Evolutionary conservation across 2,113 vertebrate species (phyloP), one percentile per base, ranked within the genome.

Genomic region (Noctilio leporinus): DNA sequence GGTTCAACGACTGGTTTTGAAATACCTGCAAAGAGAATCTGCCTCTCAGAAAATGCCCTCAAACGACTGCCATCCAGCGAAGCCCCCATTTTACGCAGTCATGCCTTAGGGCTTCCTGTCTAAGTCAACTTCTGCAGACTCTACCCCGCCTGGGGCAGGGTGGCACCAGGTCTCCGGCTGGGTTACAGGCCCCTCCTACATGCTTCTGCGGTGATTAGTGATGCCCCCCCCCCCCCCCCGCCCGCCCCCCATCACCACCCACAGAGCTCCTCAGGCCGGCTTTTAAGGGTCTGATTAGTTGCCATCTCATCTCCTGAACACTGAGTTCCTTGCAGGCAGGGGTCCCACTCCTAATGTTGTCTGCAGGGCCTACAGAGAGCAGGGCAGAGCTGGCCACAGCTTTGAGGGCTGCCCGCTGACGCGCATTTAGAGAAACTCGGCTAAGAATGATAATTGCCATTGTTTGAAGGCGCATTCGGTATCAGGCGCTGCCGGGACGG

Each of bases 391-490:
- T 11, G 43, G 9, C 67, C 62, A 45, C 3, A 19, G 28, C 10
- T 65, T 35, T 59, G 59, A 62, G 80, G 8, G 20, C 53, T 40
- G 57, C 35, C 57, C 30, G 33, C 24, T n/a, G 14, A 81, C 2
- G n/a, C 12, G 4, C 35, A 1, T 51, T 62, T 65, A 35, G 33
- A 91, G 70, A 89, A 78, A 65, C 78, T 86, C 82, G 0, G 1
- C 65, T 94, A 73, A 51, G 65, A 47, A 93, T 12, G 7, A 81
- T 19, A 70, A n/a, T 33, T 69, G 47, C 19, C 40, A 49, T 33
- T 90, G 92, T 94, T 80, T 93, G 76, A 53, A 40, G 35, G 90
- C 51, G 85, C 38, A 78, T 90, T 55, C 35, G 10, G 33, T 83
- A 70, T 82, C 80, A 49, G 76, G 49, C 11, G 35, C 81, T 15